phyloP scores from a whole-genome alignment of 2,113 vertebrate genomes.

The Nipponia nippon region DNA sequence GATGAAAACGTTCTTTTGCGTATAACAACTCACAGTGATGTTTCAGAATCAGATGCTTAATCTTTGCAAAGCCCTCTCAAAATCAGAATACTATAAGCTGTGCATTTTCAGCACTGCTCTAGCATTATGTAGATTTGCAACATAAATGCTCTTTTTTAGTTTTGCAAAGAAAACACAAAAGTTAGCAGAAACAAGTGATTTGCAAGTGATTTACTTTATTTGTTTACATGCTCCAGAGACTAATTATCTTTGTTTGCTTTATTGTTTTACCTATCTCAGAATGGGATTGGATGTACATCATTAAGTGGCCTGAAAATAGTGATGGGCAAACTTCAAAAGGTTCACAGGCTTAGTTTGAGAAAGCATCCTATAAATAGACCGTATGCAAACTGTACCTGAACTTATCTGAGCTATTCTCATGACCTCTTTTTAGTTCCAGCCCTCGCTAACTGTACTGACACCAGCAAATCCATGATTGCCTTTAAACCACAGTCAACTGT shows the following conservation, averaged over 20 bases:
- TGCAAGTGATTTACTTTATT: constrained; percentile 57
- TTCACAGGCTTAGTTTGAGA: constrained; percentile 7
- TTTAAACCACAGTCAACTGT: background rate
- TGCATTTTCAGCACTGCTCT: background rate
- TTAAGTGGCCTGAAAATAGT: constrained; percentile 36
- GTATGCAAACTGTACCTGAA: background rate
- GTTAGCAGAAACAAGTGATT: constrained; percentile 29
- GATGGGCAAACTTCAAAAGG: constrained; percentile 57
- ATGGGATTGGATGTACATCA: background rate
- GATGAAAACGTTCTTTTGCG: background rate
- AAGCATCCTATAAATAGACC: constrained; percentile 42
- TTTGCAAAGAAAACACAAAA: background rate
- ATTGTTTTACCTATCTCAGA: constrained; percentile 35
- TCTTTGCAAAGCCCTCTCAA: background rate
- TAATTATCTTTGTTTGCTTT: constrained; percentile 62
- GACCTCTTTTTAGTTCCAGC: background rate
- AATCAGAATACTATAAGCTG: background rate
- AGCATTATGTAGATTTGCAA: background rate
- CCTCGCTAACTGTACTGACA: background rate
- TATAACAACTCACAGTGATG: background rate
- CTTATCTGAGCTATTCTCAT: background rate
- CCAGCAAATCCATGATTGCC: background rate
- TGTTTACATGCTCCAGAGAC: constrained; percentile 54
- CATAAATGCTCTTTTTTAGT: background rate
- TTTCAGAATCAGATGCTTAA: background rate